Percentiles rank a stretch among this genome's conserved stretches.
These are phyloP conservation scores for Neoniphon sammara DNA, from an alignment of 2,797 vertebrate species.

Conservation along the genomic window DNA sequence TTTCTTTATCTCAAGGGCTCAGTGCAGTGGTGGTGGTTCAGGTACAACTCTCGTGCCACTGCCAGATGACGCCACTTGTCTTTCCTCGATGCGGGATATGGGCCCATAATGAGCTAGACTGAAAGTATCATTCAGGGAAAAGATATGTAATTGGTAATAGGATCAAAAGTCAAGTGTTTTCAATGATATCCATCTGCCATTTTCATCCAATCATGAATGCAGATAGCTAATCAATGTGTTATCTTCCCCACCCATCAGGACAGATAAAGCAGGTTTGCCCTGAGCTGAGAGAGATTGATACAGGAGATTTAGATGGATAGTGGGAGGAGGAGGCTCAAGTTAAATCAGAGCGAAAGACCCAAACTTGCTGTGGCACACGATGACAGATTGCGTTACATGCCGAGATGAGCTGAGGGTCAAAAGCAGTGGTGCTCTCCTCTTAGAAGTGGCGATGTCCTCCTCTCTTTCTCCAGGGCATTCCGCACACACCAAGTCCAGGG, in stretches of 20 bases:
- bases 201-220: slow-evolving; percentile 47
- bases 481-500: slow-evolving; percentile 71
- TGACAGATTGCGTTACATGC: slow-evolving; percentile 61
- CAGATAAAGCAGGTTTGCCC: slow-evolving; percentile 48
- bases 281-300: slow-evolving; percentile 42
- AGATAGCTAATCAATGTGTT: slow-evolving; percentile 48
- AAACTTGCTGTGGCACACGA: slow-evolving; percentile 23
- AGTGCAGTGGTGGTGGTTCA: slow-evolving; percentile 36
- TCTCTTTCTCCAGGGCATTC: slow-evolving; percentile 77
- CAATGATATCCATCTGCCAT: slow-evolving; percentile 25
- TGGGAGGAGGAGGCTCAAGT: slow-evolving; percentile 26
- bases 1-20: slow-evolving; percentile 49
- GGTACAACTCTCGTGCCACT: slow-evolving; percentile 41
- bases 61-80: slow-evolving; percentile 42
- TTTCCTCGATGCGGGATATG: slow-evolving; percentile 33
- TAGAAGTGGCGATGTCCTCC: slow-evolving; percentile 67
- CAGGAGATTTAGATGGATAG: slow-evolving; percentile 35
- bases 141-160: slow-evolving; percentile 50
- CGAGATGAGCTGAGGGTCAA: slow-evolving; percentile 58
- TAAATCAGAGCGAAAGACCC: slow-evolving; percentile 32
- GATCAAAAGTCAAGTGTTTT: slow-evolving; percentile 45
- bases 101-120: slow-evolving; percentile 37
- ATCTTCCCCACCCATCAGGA: slow-evolving; percentile 55
- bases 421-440: slow-evolving; percentile 64
- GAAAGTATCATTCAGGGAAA: slow-evolving; percentile 26